Evolutionary conservation across 37 sponge, comb jelly and placozoan species (phyloP), one percentile per base, ranked within the genome.

Genomic region (Haliclona indistincta): DNA sequence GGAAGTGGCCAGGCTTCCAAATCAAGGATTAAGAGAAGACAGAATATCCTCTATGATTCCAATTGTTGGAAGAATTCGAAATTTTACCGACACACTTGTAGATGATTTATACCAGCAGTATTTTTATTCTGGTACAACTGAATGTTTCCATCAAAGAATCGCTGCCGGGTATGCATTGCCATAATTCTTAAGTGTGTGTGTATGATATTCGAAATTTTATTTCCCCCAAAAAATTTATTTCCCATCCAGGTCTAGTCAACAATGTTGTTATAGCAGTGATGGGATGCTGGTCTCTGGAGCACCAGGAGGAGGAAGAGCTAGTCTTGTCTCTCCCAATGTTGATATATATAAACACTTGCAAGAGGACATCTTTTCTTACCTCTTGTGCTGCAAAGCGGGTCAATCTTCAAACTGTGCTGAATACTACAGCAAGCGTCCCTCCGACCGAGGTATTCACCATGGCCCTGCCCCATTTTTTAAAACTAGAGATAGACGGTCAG

Each of bases 401-500:
- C 2, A 3, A 42, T 84, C 68, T 33, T 44, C 70, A 2, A 67
- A 84, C 30, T 84, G 84, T 75, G 54, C 33, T 34, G 33, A 11
- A 53, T 84, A 76, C 54, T 76, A 69, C 49, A 54, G 76, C 22
- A 45, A 76, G n/a, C 74, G 84, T 20, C 84, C 84, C n/a, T 76
- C 77, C 25, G 84, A 84, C 37, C 54, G 43, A 61, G 70, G 84
- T 17, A 26, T 38, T 25, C 25, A 36, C 11, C 74, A 30, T 34
- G 17, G n/a, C n/a, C 83, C 75, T 35, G 75, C 74, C 17, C 74
- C 75, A n/a, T n/a, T n/a, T n/a, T n/a, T n/a, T n/a, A n/a, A n/a
- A n/a, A n/a, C n/a, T n/a, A 35, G 0, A n/a, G 7, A n/a, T n/a
- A n/a, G 13, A 58, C n/a, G n/a, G n/a, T n/a, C n/a, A n/a, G n/a